Conservation (phyloP, 2,797 vertebrate species). For the Xenops minutus region DNA sequence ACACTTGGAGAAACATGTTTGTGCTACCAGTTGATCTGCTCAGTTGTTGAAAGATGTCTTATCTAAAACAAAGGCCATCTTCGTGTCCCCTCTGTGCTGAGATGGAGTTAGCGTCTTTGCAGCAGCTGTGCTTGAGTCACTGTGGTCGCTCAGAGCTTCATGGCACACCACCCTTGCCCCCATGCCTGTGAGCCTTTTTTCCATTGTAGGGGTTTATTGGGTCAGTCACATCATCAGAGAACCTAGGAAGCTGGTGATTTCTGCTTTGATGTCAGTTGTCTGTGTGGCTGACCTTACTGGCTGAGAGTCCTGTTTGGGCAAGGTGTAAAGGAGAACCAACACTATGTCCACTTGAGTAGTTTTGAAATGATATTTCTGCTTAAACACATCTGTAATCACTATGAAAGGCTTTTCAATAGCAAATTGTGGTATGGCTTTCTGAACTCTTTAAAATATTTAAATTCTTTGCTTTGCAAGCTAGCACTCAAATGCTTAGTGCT, state of each 20-base stretch:
- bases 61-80: not conserved
- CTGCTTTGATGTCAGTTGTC: not conserved
- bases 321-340: not conserved
- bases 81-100: not conserved
- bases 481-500: not conserved
- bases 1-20: rapidly evolving
- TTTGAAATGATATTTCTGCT: not conserved
- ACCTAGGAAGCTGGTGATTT: not conserved
- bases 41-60: not conserved
- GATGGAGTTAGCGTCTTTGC: not conserved
- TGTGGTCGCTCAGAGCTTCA: not conserved
- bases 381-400: not conserved
- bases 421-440: not conserved
- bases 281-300: not conserved
- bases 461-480: not conserved
- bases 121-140: not conserved
- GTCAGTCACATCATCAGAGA: not conserved
- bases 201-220: not conserved
- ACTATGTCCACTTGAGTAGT: not conserved
- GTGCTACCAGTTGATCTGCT: not conserved
- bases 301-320: not conserved
- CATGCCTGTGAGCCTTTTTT: not conserved
- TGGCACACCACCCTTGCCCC: not conserved
- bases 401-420: not conserved
- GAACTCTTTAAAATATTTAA: not conserved